Conservation (phyloP, 2,797 vertebrate species). For the Podarcis lilfordi region DNA sequence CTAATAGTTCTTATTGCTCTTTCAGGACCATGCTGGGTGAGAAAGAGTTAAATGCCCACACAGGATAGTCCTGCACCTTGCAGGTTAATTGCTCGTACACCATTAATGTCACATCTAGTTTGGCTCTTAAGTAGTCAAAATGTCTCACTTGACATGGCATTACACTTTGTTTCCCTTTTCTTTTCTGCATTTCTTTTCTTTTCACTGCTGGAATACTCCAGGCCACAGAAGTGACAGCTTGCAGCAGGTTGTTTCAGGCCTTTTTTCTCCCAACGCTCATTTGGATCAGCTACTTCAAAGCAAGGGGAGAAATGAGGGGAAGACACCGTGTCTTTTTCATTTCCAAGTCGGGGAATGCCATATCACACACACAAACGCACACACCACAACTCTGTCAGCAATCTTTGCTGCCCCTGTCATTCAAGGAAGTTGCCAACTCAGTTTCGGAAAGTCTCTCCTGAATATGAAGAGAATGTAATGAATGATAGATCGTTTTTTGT, state of each 20-base stretch:
- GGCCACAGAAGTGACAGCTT: background rate
- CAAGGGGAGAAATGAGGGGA: background rate
- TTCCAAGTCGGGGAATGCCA: background rate
- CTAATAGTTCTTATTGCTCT: background rate
- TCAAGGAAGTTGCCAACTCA: background rate
- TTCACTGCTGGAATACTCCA: background rate
- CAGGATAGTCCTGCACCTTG: background rate
- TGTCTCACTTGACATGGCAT: background rate
- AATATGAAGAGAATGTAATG: background rate
- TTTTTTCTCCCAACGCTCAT: background rate
- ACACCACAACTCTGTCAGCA: background rate
- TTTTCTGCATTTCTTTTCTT: background rate
- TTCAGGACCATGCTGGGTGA: too few species aligned
- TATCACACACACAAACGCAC: background rate
- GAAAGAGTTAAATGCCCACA: background rate
- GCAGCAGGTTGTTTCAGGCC: background rate
- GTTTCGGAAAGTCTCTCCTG: background rate
- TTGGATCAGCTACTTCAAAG: background rate
- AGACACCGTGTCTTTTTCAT: background rate
- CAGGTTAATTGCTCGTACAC: background rate
- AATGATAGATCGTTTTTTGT: too few species aligned
- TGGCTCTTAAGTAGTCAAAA: background rate
- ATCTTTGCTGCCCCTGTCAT: background rate
- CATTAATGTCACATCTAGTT: background rate
- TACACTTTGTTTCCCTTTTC: too few species aligned